phyloP scores from a whole-genome alignment of 2,888 invertebrate species.

The Parnassius smintheus region DNA sequence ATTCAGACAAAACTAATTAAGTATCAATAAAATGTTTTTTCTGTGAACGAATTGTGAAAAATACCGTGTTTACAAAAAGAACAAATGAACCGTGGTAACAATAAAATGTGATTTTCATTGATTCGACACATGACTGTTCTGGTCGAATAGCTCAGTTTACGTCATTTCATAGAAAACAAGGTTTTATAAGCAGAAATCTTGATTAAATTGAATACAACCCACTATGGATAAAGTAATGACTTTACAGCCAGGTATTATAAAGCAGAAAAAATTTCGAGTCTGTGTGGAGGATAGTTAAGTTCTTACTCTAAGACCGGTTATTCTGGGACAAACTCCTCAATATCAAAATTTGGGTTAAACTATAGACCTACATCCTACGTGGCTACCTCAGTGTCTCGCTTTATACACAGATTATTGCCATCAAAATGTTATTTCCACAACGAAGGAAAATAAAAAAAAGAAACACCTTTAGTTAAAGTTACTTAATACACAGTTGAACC shows the following conservation, averaged over 20 bases:
- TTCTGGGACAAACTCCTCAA: too few species aligned
- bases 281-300: too few species aligned
- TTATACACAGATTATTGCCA: too few species aligned
- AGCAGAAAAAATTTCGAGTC: too few species aligned
- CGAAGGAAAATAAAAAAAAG: too few species aligned
- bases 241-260: neutral
- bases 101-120: slow-evolving; percentile 31
- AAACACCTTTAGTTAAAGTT: too few species aligned
- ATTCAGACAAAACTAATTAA: neutral
- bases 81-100: slow-evolving; percentile 30
- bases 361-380: too few species aligned
- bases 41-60: neutral
- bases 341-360: too few species aligned
- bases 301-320: too few species aligned
- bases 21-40: neutral
- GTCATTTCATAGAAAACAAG: slow-evolving; percentile 32
- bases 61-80: slow-evolving; percentile 3
- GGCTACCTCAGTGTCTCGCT: too few species aligned
- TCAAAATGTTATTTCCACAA: too few species aligned
- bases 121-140: slow-evolving; percentile 32
- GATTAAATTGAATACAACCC: neutral
- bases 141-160: slow-evolving; percentile 29
- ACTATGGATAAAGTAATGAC: neutral
- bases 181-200: slow-evolving; percentile 22
- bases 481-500: too few species aligned